Evolutionary conservation across 2,797 vertebrate genomes (phyloP).

Genomic region (Gadopsis marmoratus): DNA sequence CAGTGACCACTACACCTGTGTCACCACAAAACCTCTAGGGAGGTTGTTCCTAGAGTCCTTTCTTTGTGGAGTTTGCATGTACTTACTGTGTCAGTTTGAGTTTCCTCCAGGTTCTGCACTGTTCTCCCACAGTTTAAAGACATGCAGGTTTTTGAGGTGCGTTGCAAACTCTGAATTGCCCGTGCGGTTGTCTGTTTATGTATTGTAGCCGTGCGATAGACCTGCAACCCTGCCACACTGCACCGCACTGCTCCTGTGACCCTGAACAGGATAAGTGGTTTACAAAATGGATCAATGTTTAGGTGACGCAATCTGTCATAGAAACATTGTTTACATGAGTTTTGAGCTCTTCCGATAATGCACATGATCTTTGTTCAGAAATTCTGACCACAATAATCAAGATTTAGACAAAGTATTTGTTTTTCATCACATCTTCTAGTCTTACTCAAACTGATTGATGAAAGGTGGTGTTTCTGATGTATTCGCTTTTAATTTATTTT

Average conservation of each 20-base stretch:
- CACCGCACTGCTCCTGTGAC: neutral
- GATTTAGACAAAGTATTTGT: neutral
- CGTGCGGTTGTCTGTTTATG: neutral
- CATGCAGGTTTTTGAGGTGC: constrained; percentile 4
- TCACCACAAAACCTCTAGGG: too few species aligned
- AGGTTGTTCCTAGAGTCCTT: neutral
- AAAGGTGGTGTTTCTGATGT: neutral
- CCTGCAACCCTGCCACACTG: neutral
- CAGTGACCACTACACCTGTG: neutral
- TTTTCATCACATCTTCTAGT: neutral
- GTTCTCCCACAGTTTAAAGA: neutral
- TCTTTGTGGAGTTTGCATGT: neutral
- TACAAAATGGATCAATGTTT: constrained; percentile 11
- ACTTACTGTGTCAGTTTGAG: neutral
- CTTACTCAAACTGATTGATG: neutral
- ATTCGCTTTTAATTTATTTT: constrained; percentile 3
- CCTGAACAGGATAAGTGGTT: constrained; percentile 2
- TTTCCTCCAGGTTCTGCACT: neutral
- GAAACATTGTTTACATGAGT: neutral
- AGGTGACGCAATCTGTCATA: neutral
- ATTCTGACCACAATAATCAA: neutral
- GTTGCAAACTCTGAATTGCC: neutral
- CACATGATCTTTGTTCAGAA: neutral
- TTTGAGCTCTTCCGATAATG: neutral
- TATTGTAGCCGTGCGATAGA: neutral